A percentile compares a stretch with the other conserved stretches of the same genome.
Conservation (phyloP, 2,888 invertebrate genomes). For the Elmis aenea region DNA sequence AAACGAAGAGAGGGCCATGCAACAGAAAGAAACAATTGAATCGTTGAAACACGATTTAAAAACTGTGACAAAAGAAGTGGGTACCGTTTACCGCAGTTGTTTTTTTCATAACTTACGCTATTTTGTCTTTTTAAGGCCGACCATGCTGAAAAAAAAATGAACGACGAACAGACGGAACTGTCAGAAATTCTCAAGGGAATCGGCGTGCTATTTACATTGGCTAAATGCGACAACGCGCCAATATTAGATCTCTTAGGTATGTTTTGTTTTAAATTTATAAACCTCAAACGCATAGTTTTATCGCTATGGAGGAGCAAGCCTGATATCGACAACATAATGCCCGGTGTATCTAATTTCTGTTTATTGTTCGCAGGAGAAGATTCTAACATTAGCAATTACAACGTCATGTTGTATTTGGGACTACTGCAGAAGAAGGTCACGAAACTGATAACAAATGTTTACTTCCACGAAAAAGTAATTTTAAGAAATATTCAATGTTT, state of each 20-base stretch:
- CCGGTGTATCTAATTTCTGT: too few species aligned
- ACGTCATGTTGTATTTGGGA: constrained; percentile 77
- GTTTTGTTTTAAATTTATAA: constrained; percentile 24
- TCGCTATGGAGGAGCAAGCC: background rate
- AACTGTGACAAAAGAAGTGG: constrained; percentile 47
- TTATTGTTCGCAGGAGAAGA: constrained; percentile 58
- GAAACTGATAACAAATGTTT: constrained; percentile 56
- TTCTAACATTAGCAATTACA: constrained; percentile 66
- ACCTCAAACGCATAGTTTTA: too few species aligned
- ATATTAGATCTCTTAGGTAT: constrained; percentile 40
- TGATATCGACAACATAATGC: too few species aligned
- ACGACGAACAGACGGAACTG: constrained; percentile 30
- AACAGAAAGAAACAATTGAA: constrained; percentile 58
- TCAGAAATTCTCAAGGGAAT: constrained; percentile 47
- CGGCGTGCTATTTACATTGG: constrained; percentile 53
- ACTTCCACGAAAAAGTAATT: constrained; percentile 41
- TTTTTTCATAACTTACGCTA: too few species aligned
- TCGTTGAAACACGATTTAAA: constrained; percentile 51
- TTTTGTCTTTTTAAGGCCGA: constrained; percentile 28
- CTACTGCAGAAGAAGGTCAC: constrained; percentile 72
- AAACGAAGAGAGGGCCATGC: constrained; percentile 52
- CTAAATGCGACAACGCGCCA: constrained; percentile 67
- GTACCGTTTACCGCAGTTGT: too few species aligned
- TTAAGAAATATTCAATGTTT: too few species aligned
- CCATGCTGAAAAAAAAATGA: constrained; percentile 37